These are phyloP conservation scores for Thysanoteuthis rhombus DNA, from an alignment of 2,888 invertebrate genomes.

Conservation along the genomic window DNA sequence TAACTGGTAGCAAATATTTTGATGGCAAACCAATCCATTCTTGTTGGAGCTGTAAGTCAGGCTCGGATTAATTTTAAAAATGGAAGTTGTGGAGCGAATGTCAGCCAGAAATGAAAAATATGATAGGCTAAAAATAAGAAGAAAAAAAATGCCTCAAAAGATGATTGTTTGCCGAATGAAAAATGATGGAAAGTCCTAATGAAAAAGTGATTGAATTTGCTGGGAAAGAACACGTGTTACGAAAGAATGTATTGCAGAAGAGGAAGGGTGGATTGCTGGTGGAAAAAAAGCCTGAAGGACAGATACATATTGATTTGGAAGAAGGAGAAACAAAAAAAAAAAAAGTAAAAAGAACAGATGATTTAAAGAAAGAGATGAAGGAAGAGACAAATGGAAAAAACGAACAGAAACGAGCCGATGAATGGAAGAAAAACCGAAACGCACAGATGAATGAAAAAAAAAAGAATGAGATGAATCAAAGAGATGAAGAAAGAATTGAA, in stretches of 20 bases:
- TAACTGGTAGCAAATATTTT: neutral
- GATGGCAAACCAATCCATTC: neutral
- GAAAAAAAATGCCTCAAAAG: neutral
- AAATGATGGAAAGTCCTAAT: neutral
- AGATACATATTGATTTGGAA: too few species aligned
- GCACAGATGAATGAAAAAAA: too few species aligned
- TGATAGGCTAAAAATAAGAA: neutral
- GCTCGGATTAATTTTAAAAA: neutral
- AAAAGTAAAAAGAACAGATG: too few species aligned
- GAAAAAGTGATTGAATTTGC: neutral
- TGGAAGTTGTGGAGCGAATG: neutral
- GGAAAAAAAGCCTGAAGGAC: too few species aligned
- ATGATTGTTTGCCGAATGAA: neutral
- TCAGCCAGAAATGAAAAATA: neutral
- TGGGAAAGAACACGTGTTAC: neutral
- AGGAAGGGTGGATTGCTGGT: too few species aligned
- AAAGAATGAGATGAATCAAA: too few species aligned
- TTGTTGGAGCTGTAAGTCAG: neutral
- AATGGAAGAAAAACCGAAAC: too few species aligned
- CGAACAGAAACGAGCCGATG: too few species aligned
- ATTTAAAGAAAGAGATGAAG: too few species aligned
- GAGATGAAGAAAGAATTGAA: too few species aligned
- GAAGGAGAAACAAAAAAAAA: neutral
- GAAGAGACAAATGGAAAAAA: too few species aligned
- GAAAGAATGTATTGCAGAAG: neutral